A percentile compares a stretch with the other conserved stretches of the same genome.
These are phyloP conservation scores for Reticulitermes lucifugus DNA, from an alignment of 2,888 invertebrate genomes.

Conservation along the genomic window DNA sequence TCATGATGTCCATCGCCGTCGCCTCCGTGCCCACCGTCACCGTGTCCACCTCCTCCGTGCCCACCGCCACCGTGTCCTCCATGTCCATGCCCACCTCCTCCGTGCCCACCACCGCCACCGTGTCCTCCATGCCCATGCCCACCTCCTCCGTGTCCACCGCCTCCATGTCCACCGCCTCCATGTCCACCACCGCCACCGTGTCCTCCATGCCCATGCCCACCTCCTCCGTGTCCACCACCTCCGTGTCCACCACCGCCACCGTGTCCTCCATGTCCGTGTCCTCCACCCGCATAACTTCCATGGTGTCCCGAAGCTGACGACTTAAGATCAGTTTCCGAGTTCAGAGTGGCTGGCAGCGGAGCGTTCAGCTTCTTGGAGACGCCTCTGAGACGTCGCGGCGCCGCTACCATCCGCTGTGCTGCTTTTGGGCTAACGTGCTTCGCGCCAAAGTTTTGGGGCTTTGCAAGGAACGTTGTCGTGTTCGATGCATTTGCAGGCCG, in stretches of 20 bases:
- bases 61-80: conserved; percentile 21
- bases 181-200: conserved; percentile 17
- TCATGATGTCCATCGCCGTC: conserved; percentile 40
- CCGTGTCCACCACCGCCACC: conserved; percentile 17
- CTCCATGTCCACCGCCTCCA: conserved; percentile 30
- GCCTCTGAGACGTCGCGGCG: not conserved
- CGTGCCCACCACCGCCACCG: conserved; percentile 10
- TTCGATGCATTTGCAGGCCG: not conserved
- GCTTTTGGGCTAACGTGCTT: not conserved
- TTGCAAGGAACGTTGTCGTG: not conserved
- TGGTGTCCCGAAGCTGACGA: conserved; percentile 31
- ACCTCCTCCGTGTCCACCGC: conserved; percentile 26
- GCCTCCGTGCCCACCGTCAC: conserved; percentile 12
- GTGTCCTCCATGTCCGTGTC: not conserved
- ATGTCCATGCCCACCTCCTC: conserved; percentile 32
- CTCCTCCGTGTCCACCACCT: conserved; percentile 10
- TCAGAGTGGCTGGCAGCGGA: not conserved
- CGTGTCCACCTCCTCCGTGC: conserved; percentile 26
- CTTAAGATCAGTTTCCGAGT: conserved; percentile 9
- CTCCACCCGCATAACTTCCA: conserved; percentile 20
- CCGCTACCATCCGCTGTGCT: not conserved
- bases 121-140: conserved; percentile 17
- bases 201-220: conserved; percentile 9
- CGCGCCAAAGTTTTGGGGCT: not conserved
- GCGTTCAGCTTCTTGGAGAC: not conserved